A percentile compares a stretch with the other conserved stretches of the same genome.
These are phyloP conservation scores for Dromaius novaehollandiae DNA, from an alignment of 2,113 vertebrate genomes.

Conservation along the genomic window DNA sequence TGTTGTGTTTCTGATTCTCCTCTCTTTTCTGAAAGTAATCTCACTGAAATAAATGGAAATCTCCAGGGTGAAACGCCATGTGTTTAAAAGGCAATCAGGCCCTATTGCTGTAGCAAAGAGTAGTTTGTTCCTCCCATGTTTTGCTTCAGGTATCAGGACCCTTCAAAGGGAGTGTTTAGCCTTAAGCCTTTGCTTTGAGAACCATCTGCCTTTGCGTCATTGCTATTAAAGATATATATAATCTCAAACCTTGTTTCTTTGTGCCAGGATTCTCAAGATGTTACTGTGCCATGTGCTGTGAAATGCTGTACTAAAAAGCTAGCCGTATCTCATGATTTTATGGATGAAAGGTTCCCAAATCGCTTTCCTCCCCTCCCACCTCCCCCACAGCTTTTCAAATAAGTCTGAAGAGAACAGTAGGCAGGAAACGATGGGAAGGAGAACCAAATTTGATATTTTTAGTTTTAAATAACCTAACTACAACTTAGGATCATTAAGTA, in stretches of 20 bases:
- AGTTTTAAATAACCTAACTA: conserved; percentile 35
- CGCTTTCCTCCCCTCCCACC: conserved; percentile 64
- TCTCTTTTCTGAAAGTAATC: background rate
- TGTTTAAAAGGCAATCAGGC: background rate
- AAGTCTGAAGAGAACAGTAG: conserved; percentile 72
- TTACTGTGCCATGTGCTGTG: conserved; percentile 79
- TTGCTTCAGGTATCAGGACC: conserved; percentile 54
- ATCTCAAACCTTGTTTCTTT: conserved; percentile 64
- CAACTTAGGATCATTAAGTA: conserved; percentile 20
- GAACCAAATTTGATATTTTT: conserved; percentile 57
- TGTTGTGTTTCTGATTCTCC: background rate
- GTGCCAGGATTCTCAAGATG: conserved; percentile 77
- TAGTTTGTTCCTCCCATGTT: background rate
- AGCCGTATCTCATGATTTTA: conserved; percentile 69
- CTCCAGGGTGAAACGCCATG: background rate
- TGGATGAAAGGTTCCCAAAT: conserved; percentile 75
- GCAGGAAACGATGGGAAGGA: conserved; percentile 66
- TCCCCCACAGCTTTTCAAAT: conserved; percentile 68
- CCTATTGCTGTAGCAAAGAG: conserved; percentile 13
- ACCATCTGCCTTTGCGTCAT: conserved; percentile 69
- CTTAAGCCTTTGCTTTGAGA: conserved; percentile 68
- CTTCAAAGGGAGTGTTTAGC: conserved; percentile 53
- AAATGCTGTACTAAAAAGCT: conserved; percentile 75
- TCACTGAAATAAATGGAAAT: background rate
- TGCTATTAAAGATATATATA: conserved; percentile 70